Percentiles rank a stretch among this genome's conserved stretches.
Conservation (phyloP, 2,797 vertebrate species). For the Danio tinwini region DNA sequence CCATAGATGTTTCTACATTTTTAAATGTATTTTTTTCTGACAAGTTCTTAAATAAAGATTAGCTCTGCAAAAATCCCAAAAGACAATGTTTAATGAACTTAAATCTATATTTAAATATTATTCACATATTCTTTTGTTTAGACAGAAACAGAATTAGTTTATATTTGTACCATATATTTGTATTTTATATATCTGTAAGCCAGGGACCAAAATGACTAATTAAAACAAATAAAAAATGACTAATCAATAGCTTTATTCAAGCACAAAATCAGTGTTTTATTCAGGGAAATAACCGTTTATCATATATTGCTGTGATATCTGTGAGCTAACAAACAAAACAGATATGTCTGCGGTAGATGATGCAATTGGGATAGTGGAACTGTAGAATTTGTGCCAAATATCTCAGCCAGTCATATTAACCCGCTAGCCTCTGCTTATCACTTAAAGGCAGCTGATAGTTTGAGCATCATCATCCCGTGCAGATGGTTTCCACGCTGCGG, state of each 20-base stretch:
- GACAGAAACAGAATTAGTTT: too few relatives aligned
- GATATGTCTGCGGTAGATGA: background rate
- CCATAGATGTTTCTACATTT: too few relatives aligned
- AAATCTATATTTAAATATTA: too few relatives aligned
- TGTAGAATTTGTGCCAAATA: background rate
- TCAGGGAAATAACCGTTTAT: background rate
- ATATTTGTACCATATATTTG: too few relatives aligned
- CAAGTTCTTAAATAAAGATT: too few relatives aligned
- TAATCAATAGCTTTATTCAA: background rate
- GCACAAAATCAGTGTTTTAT: background rate
- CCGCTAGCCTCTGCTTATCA: constrained; percentile 12
- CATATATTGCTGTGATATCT: background rate
- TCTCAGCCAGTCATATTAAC: constrained; percentile 2
- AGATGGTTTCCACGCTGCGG: background rate
- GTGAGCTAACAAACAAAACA: background rate
- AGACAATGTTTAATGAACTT: too few relatives aligned
- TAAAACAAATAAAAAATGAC: too few relatives aligned
- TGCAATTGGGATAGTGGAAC: background rate
- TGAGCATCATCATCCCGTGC: constrained; percentile 5
- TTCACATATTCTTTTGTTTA: too few relatives aligned
- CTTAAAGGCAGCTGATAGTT: constrained; percentile 20
- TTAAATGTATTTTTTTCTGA: too few relatives aligned
- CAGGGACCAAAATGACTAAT: too few relatives aligned
- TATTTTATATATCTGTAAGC: too few relatives aligned
- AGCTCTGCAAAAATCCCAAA: too few relatives aligned